phyloP scores from a whole-genome alignment of 2,888 invertebrate species.

The Caenorhabditis macrosperma region DNA sequence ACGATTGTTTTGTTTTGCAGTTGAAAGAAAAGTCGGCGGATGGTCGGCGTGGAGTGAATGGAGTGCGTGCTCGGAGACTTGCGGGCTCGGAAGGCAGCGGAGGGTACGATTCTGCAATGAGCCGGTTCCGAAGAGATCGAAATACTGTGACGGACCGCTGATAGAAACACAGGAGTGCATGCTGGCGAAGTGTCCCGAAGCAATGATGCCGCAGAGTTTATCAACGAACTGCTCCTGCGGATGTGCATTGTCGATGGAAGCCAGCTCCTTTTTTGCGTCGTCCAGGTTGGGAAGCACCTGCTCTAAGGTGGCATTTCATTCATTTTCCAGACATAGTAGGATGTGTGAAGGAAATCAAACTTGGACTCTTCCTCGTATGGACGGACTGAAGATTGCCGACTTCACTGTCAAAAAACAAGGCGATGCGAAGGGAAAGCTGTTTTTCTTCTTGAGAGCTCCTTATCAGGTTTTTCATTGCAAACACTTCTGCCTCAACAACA shows the following conservation, averaged over 20 bases:
- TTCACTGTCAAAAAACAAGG: slow-evolving; percentile 58
- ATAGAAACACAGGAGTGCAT: slow-evolving; percentile 68
- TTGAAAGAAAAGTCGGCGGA: slow-evolving; percentile 70
- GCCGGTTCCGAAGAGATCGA: slow-evolving; percentile 70
- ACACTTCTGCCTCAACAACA: neutral
- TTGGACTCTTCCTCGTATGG: slow-evolving; percentile 49
- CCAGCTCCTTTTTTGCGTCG: slow-evolving; percentile 70
- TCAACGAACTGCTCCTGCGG: slow-evolving; percentile 72
- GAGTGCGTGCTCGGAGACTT: slow-evolving; percentile 70
- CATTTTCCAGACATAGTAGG: slow-evolving; percentile 38
- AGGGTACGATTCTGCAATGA: slow-evolving; percentile 71
- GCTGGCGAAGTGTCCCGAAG: slow-evolving; percentile 68
- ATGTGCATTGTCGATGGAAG: slow-evolving; percentile 60
- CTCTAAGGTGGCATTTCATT: neutral
- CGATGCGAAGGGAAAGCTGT: slow-evolving; percentile 62
- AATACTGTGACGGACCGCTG: slow-evolving; percentile 69
- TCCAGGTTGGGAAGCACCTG: slow-evolving; percentile 34
- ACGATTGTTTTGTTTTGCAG: slow-evolving; percentile 61
- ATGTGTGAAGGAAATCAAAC: slow-evolving; percentile 64
- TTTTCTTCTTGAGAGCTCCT: slow-evolving; percentile 63
- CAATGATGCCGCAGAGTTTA: slow-evolving; percentile 53
- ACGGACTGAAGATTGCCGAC: slow-evolving; percentile 57
- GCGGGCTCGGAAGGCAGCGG: slow-evolving; percentile 68
- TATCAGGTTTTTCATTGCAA: slow-evolving; percentile 50
- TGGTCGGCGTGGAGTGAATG: slow-evolving; percentile 73